These are phyloP conservation scores for Piprites chloris DNA, from an alignment of 2,113 vertebrate species.

Conservation along the genomic window DNA sequence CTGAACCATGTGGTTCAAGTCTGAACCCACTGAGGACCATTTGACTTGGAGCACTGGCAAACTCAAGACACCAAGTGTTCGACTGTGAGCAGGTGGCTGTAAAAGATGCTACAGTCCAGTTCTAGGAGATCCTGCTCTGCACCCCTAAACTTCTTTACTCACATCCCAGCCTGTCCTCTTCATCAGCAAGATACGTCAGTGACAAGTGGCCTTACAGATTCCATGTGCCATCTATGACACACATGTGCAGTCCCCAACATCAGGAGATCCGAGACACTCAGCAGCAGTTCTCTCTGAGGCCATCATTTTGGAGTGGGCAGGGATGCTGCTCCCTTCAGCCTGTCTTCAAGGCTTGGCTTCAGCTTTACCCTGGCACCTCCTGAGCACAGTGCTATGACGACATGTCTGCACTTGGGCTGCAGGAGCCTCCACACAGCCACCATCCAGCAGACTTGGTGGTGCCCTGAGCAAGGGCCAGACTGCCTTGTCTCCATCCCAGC, in stretches of 20 bases:
- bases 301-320: neutral
- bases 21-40: neutral
- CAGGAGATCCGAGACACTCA: neutral
- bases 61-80: neutral
- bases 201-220: neutral
- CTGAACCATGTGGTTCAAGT: neutral
- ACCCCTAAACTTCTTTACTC: neutral
- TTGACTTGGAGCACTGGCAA: neutral
- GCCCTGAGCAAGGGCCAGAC: neutral
- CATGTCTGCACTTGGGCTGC: neutral
- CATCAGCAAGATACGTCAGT: neutral
- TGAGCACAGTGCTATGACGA: neutral
- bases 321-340: neutral
- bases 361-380: neutral
- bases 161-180: neutral
- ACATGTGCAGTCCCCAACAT: fast-evolving
- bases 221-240: neutral
- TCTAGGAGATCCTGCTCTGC: neutral
- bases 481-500: neutral
- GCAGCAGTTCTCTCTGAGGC: neutral
- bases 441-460: conserved; percentile 25
- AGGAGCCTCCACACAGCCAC: neutral
- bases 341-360: neutral
- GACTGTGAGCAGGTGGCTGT: neutral
- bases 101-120: neutral